Evolutionary conservation across 2,113 vertebrate species (phyloP), one percentile per base, ranked within the genome.

Genomic region (Seriola aureovittata): DNA sequence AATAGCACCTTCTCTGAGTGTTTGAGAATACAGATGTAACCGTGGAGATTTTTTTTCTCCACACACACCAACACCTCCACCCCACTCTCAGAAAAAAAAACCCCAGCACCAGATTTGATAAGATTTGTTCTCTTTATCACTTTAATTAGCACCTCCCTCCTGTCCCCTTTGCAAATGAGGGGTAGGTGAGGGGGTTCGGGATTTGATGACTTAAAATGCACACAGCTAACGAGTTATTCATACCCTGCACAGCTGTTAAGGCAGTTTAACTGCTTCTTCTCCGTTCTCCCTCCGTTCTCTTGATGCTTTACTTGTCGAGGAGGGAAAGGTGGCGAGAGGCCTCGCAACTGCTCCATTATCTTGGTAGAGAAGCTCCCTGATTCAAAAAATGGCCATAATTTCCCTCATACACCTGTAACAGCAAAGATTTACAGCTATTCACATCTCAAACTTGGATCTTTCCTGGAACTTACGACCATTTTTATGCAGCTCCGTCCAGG

Each of bases 81-180:
- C 67, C 75, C 78, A 73, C 83, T 85, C 82, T 79, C 55, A 85
- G 54, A 44, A 73, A 78, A 88, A 88, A 83, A 76, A 75, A 89
- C 80, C 85, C 74, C 84, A 75, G 83, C 72, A 32, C 72, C 80
- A 89, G 88, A 91, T 89, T 90, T 91, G 92, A 90, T 95, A 93
- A 91, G 93, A 95, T 94, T 95, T 94, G 93, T 93, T 95, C 94
- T 94, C 95, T 96, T 95, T 95, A 96, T 95, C 93, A 94, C 94
- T 89, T 94, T 96, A 96, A 96, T 96, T 94, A 95, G 93, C 95
- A 94, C 95, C 94, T 94, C 92, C 93, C 92, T 93, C 92, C 93
- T 93, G 93, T 93, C 95, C 95, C 91, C 91, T 94, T 92, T 93
- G 91, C 91, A 94, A 95, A 94, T 95, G 93, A 95, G 92, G 90